phyloP scores from a whole-genome alignment of 2,888 invertebrate species.

The Abscondita cerata region DNA sequence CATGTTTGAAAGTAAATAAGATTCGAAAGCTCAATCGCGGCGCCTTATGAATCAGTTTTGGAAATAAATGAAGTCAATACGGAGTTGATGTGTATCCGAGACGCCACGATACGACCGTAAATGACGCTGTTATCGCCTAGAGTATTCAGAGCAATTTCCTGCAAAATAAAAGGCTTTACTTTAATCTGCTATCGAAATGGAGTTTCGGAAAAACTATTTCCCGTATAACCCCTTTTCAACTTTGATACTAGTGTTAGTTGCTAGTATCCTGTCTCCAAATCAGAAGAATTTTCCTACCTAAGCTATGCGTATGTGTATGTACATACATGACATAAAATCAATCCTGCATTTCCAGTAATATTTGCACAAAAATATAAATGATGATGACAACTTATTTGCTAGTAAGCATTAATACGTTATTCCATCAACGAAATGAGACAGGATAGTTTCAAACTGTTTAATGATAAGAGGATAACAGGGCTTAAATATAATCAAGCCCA shows the following conservation, averaged over 20 bases:
- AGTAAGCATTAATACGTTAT: background rate
- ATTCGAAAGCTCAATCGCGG: conserved; percentile 15
- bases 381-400: no score
- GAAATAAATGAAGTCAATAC: conserved; percentile 36
- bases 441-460: background rate
- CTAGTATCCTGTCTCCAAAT: conserved; percentile 23
- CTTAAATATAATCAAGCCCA: conserved; percentile 21
- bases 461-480: background rate
- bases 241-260: conserved; percentile 21
- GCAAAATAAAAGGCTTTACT: conserved; percentile 37
- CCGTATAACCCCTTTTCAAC: conserved; percentile 34
- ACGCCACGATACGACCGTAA: conserved; percentile 32
- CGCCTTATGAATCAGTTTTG: conserved; percentile 31
- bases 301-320: conserved; percentile 18
- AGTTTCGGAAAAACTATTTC: conserved; percentile 37
- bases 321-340: conserved; percentile 23
- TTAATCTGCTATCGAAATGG: conserved; percentile 36
- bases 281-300: conserved; percentile 18
- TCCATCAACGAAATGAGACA: background rate
- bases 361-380: conserved; percentile 13
- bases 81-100: conserved; percentile 35
- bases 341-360: conserved; percentile 14
- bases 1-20: conserved; percentile 11
- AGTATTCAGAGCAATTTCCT: conserved; percentile 38
- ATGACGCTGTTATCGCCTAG: conserved; percentile 36